Conservation (phyloP, 2,888 invertebrate genomes). For the Himalopsyche japonica region DNA sequence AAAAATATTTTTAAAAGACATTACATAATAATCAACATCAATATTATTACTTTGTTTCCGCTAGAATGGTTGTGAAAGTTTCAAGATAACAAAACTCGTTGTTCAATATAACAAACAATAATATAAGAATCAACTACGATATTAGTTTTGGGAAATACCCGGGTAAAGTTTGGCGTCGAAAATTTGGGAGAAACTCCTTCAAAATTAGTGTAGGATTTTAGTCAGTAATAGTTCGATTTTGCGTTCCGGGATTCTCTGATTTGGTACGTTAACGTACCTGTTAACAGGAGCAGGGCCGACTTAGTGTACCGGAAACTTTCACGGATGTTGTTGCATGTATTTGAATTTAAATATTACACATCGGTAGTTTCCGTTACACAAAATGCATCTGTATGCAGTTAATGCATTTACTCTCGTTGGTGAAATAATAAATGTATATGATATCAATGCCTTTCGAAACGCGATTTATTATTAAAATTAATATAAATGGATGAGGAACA, state of each 20-base stretch:
- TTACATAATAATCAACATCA: constrained; percentile 11
- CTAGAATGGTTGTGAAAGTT: constrained; percentile 14
- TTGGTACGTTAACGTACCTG: background rate
- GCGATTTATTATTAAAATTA: no score
- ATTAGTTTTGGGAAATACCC: constrained; percentile 30
- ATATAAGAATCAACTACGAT: constrained; percentile 36
- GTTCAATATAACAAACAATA: constrained; percentile 25
- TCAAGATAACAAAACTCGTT: constrained; percentile 12
- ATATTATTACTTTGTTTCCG: constrained; percentile 16
- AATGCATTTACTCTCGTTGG: no score
- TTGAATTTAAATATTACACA: no score
- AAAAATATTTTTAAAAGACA: background rate
- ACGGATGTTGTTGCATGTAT: no score
- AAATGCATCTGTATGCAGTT: no score
- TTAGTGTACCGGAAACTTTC: no score
- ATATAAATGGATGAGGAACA: no score
- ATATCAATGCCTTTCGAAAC: no score
- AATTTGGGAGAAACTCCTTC: constrained; percentile 31
- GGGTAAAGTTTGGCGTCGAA: constrained; percentile 26
- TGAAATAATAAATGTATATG: no score
- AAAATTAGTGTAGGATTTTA: constrained; percentile 15
- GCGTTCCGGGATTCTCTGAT: background rate
- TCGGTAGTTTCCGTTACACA: no score
- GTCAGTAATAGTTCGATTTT: background rate
- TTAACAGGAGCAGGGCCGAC: background rate